Evolutionary conservation across 2,888 invertebrate species (phyloP), one percentile per base, ranked within the genome.

Genomic region (Limnephilus auricula): DNA sequence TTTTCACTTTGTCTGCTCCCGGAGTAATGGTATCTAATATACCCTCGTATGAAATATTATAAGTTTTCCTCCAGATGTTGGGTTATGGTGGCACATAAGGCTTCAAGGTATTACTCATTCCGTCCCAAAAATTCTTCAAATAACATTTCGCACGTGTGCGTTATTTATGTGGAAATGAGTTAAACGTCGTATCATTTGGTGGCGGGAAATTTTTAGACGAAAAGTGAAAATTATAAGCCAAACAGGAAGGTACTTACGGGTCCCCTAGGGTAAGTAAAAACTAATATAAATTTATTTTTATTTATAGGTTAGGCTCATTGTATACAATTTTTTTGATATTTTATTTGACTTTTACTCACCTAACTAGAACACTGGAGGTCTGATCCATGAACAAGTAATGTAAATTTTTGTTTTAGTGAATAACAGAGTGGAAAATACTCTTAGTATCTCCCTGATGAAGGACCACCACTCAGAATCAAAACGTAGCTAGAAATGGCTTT

Each of bases 11-110:
- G 85, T 40, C 37, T 45, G 40, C 85, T 85, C 30, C 40, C 34
- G 3, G 40, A 85, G 37, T 85, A 85, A 85, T 85, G 30, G 85
- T 85, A 45, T 30, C 85, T 85, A 85, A 85, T 85, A 45, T 85
- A n/a, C 85, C 85, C 65, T 65, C 65, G 34, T 82, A 34, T 82
- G 82, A 32, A 32, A 65, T 65, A 25, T 65, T 25, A 65, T n/a
- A 65, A 65, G 65, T 65, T 65, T 65, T 65, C 65, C 65, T 65
- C 25, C 65, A 65, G 65, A 65, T 65, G 65, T 65, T 65, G 65
- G 65, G 65, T 25, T 25, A 65, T 25, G 65, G n/a, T 13, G 80
- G 32, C 15, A 80, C 80, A 80, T 18, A n/a, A 65, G 65, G 31
- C 32, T 80, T 80, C 32, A 13, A 32, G 18, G 18, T 80, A 80